Evolutionary conservation across 2,797 vertebrate genomes (phyloP), one percentile per base, ranked within the genome.

Genomic region (Hirundo rustica): DNA sequence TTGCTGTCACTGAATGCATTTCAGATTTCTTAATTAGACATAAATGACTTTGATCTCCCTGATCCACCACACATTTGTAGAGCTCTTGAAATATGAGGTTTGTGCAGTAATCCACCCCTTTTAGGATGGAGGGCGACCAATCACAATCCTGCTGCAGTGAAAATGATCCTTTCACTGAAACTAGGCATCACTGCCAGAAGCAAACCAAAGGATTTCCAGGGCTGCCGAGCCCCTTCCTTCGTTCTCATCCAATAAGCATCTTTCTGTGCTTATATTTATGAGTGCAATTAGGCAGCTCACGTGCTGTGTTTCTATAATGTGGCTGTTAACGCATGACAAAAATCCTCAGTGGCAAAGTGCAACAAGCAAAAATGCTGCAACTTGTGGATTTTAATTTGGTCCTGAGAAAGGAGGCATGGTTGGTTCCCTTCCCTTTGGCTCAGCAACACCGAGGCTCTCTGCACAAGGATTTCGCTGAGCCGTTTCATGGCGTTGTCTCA

Each of bases 141-240:
- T 94, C 71, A 36, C 61, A 40, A 47, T 36, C 50, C 68, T 90
- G 87, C 82, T 92, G 94, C 94, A 93, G 79, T 88, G 96, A 91
- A 95, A 92, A 96, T 6, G 72, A 81, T 93, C 79, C 81, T 93
- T 81, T 79, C 65, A 9, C 11, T 61, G 81, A 95, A 94, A 87
- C 25, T 9, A 55, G 53, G 84, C 85, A 48, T 79, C 15, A 47
- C 74, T 65, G 57, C 72, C 75, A 93, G 76, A 47, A 78, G 60
- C 64, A 21, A 88, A 32, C 45, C 1, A 6, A 54, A 77, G 67
- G 82, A 70, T 85, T 93, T 72, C 72, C 57, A 95, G 72, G 50
- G 82, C 83, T 78, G 85, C 30, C 0, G 18, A 85, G 27, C 84
- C 53, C 53, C 75, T 44, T 95, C 65, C 73, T 62, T 75, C 0